Percentiles rank a stretch among this genome's conserved stretches.
phyloP scores from a whole-genome alignment of 2,888 invertebrate species.

The Villa cingulata region DNA sequence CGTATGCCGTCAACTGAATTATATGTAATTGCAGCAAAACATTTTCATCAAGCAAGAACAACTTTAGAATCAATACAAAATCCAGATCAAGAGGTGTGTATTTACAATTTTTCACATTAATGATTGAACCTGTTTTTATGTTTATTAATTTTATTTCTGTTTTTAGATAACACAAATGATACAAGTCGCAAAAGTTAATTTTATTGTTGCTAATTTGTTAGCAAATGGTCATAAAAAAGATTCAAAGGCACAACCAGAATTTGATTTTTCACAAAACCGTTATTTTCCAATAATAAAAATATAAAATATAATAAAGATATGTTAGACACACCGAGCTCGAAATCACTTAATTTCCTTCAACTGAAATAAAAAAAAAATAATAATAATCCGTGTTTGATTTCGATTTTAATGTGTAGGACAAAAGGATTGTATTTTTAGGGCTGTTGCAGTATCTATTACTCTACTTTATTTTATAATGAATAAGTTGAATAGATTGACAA shows the following conservation, averaged over 20 bases:
- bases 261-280: slow-evolving; percentile 79
- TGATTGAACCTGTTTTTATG: no score
- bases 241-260: slow-evolving; percentile 70
- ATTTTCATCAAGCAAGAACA: slow-evolving; percentile 81
- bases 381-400: no score
- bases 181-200: slow-evolving; percentile 89
- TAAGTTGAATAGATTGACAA: no score
- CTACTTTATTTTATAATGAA: no score
- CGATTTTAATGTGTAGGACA: no score
- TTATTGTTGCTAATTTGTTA: slow-evolving; percentile 82
- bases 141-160: no score
- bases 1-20: slow-evolving; percentile 45
- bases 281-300: slow-evolving; percentile 82
- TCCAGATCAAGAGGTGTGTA: slow-evolving; percentile 60
- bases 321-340: no score
- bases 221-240: slow-evolving; percentile 87
- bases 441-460: no score
- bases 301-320: not conserved
- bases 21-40: slow-evolving; percentile 75
- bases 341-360: no score
- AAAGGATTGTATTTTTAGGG: no score
- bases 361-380: no score
- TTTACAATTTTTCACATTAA: not conserved
- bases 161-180: slow-evolving; percentile 64
- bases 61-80: slow-evolving; percentile 70